A percentile compares a stretch with the other conserved stretches of the same genome.
Conservation (phyloP, 2,888 invertebrate species). For the Anthophora plumipes region DNA sequence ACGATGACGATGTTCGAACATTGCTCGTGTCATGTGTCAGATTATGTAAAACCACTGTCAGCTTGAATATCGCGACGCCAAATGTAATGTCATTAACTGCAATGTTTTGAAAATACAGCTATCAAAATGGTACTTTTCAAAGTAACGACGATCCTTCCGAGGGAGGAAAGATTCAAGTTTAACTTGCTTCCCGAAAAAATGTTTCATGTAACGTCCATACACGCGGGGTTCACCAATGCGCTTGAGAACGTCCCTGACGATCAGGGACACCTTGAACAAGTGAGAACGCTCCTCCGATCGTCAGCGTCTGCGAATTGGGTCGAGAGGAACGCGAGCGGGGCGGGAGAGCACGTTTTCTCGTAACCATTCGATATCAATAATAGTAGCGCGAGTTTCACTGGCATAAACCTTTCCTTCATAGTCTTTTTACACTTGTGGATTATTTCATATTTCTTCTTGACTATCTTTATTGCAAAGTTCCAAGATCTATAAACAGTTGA, state of each 20-base stretch:
- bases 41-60: too few relatives aligned
- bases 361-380: constrained; percentile 70
- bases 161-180: constrained; percentile 4
- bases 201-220: constrained; percentile 50
- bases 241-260: constrained; percentile 73
- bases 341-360: constrained; percentile 60
- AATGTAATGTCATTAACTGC: not conserved
- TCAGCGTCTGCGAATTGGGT: constrained; percentile 76
- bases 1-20: not conserved
- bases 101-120: not conserved
- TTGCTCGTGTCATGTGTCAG: not conserved
- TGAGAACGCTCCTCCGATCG: constrained; percentile 74
- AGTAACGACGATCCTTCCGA: constrained; percentile 30
- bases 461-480: not conserved
- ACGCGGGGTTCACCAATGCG: constrained; percentile 68
- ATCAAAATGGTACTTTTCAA: constrained; percentile 2
- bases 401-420: constrained; percentile 58
- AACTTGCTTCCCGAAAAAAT: constrained; percentile 31
- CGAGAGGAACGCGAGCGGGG: constrained; percentile 68
- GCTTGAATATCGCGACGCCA: not conserved
- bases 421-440: constrained; percentile 21
- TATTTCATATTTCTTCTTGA: not conserved
- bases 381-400: constrained; percentile 65
- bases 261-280: constrained; percentile 75
- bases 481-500: not conserved